Evolutionary conservation across 2,888 invertebrate genomes (phyloP), one percentile per base, ranked within the genome.

Genomic region (Euzophera pinguis): DNA sequence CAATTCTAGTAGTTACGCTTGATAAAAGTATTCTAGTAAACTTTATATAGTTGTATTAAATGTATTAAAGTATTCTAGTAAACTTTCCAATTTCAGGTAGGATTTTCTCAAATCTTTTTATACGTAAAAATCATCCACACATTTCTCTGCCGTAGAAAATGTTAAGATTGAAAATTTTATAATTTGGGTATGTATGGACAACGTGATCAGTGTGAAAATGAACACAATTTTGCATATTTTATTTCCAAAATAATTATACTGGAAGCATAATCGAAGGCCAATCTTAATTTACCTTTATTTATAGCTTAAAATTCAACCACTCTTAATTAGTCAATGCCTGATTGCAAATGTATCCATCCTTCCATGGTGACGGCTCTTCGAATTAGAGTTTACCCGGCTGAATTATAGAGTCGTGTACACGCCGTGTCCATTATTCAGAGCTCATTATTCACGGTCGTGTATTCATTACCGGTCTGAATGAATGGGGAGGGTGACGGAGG

Each of bases 321-420:
- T 45, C 45, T 45, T 45, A 45, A 45, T 45, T 45, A 45, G 45
- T 45, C 29, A 29, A 45, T 32, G 29, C 45, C 45, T 45, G 45
- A 45, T 45, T 45, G 45, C 45, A 45, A 45, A 29, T 45, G 45
- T 45, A 45, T 45, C 32, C 45, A 45, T 32, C 45, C 27, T 32
- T 29, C 14, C 45, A 22, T 45, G 45, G 45, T 45, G 45, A 45
- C 45, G 45, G 45, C 45, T 29, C 32, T 32, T 29, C 45, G 45
- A 45, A 45, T 45, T 45, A 45, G 45, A 32, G 45, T 45, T 32
- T 45, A 45, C 45, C 59, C 55, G 56, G 57, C 59, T 65, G 62
- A 65, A 55, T 65, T 58, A 63, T 66, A 60, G 65, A 56, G 56
- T 57, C 62, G 62, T 66, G 63, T 66, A 56, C 53, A 60, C 60